phyloP scores from a whole-genome alignment of 2,113 vertebrate species.

The Tragelaphus strepsiceros region DNA sequence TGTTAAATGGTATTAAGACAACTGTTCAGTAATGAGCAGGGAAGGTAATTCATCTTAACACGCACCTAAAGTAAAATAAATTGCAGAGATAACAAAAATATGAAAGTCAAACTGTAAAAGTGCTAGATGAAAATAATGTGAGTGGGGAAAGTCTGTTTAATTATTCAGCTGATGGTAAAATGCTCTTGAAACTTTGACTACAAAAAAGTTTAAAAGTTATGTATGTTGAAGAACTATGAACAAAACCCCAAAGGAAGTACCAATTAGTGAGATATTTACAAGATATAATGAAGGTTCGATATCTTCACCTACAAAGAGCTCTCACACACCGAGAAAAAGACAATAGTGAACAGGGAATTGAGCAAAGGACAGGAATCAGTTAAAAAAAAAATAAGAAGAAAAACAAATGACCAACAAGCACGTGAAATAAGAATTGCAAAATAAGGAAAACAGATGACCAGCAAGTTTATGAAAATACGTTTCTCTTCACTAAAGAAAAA shows the following conservation, averaged over 20 bases:
- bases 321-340: not conserved
- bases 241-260: not conserved
- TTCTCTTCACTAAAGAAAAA: not conserved
- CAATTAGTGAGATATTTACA: not conserved
- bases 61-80: not conserved
- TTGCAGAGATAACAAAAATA: not conserved
- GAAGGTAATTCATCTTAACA: not conserved
- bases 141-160: not conserved
- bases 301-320: not conserved
- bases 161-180: constrained; percentile 27
- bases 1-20: not conserved
- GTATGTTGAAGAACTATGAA: not conserved
- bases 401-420: not conserved
- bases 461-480: not conserved
- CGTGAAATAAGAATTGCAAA: not conserved
- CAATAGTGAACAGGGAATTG: not conserved
- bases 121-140: not conserved
- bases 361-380: not conserved
- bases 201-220: not conserved
- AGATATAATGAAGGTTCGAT: not conserved
- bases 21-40: not conserved
- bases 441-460: not conserved
- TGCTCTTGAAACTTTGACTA: not conserved
- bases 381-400: not conserved
- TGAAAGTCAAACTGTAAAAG: not conserved